Conservation (phyloP, 2,797 vertebrate species). For the Catamblyrhynchus diadema region DNA sequence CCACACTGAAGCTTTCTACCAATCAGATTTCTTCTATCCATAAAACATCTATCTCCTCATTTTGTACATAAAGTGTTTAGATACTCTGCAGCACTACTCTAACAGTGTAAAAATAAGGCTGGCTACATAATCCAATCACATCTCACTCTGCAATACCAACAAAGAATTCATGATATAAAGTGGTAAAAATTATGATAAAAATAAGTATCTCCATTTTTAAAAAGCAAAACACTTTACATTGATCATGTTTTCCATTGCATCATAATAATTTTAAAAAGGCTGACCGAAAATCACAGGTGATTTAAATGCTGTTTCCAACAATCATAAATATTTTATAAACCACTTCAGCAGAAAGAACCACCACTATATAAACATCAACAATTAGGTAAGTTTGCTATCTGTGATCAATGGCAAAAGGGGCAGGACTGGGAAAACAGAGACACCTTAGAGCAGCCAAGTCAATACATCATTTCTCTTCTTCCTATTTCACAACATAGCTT, state of each 20-base stretch:
- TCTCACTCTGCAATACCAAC: not conserved
- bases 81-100: not conserved
- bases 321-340: conserved; percentile 30
- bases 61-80: not conserved
- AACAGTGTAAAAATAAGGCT: not conserved
- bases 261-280: not conserved
- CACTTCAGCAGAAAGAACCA: not conserved
- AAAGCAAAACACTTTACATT: not conserved
- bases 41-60: not conserved
- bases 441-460: not conserved
- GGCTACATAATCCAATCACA: not conserved
- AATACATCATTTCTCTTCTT: not conserved
- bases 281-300: not conserved
- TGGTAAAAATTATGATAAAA: not conserved
- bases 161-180: not conserved
- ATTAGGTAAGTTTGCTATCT: not conserved
- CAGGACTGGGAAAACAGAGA: not conserved
- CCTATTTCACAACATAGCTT: not conserved
- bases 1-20: not conserved
- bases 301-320: not conserved
- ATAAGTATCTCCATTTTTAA: not conserved
- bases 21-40: not conserved
- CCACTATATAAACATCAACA: not conserved
- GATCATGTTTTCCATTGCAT: not conserved
- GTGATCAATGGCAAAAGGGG: not conserved